Evolutionary conservation across 2,113 vertebrate genomes (phyloP).

Genomic region (Gopherus evgoodei): DNA sequence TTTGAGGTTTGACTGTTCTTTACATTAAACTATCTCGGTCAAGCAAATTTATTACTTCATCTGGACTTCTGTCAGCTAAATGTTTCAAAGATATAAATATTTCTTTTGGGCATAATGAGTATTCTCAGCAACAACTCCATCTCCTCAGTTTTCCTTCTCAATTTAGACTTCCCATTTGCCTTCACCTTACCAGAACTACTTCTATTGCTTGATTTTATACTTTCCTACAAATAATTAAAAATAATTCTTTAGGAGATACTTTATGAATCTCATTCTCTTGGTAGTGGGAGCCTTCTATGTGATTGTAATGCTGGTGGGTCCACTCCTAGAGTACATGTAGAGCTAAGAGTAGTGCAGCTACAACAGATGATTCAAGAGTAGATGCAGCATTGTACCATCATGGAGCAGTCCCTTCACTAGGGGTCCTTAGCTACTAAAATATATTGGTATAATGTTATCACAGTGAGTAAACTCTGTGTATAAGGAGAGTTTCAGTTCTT

Average conservation of each 20-base stretch:
- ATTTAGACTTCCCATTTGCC: background rate
- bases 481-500: rapidly evolving
- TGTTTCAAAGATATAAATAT: background rate
- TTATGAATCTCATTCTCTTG: background rate
- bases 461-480: background rate
- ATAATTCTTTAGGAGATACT: background rate
- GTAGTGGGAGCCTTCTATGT: background rate
- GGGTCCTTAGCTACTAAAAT: background rate
- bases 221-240: background rate
- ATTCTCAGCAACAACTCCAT: background rate
- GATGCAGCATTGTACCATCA: background rate
- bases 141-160: background rate
- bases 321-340: background rate
- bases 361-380: background rate
- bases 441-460: background rate
- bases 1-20: background rate
- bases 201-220: background rate
- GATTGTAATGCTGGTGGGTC: background rate
- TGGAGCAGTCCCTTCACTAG: background rate
- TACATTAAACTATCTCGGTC: background rate
- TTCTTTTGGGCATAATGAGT: background rate
- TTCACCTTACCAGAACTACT: background rate
- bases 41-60: background rate
- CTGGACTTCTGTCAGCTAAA: background rate
- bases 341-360: background rate